Evolutionary conservation across 2,113 vertebrate genomes (phyloP).

Genomic region (Sceloporus undulatus): DNA sequence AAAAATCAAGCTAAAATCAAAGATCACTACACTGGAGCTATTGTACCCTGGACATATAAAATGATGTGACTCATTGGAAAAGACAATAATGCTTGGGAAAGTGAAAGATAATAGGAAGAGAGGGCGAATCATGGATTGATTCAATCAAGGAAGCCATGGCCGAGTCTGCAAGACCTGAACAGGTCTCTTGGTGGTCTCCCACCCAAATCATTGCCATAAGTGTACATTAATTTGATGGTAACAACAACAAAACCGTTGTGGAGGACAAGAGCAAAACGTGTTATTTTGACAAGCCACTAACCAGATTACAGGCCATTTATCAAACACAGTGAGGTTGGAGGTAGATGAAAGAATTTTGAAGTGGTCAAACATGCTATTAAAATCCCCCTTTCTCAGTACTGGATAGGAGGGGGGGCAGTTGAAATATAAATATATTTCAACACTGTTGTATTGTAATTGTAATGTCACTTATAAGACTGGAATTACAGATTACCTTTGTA

Average conservation of each 20-base stretch:
- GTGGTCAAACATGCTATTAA: not conserved
- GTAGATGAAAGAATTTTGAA: not conserved
- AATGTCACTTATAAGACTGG: not conserved
- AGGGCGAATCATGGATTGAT: too few species aligned
- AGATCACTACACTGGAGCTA: too few species aligned
- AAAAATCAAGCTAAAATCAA: too few species aligned
- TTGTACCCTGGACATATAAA: too few species aligned
- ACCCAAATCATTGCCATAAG: too few species aligned
- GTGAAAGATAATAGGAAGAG: too few species aligned
- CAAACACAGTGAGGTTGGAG: not conserved
- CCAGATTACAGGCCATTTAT: not conserved
- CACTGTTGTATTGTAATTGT: not conserved
- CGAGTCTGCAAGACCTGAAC: too few species aligned
- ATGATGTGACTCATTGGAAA: too few species aligned
- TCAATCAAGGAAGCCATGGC: too few species aligned
- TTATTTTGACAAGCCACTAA: not conserved
- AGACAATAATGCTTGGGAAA: too few species aligned
- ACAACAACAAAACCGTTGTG: not conserved
- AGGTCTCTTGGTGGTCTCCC: too few species aligned
- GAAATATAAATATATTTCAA: not conserved
- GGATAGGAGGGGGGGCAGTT: not conserved
- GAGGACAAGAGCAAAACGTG: not conserved
- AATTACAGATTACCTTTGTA: not conserved
- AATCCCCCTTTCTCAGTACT: not conserved
- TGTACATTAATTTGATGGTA: too few species aligned